Evolutionary conservation across 2,113 vertebrate genomes (phyloP).

Genomic region (Syngnathoides biaculeatus): DNA sequence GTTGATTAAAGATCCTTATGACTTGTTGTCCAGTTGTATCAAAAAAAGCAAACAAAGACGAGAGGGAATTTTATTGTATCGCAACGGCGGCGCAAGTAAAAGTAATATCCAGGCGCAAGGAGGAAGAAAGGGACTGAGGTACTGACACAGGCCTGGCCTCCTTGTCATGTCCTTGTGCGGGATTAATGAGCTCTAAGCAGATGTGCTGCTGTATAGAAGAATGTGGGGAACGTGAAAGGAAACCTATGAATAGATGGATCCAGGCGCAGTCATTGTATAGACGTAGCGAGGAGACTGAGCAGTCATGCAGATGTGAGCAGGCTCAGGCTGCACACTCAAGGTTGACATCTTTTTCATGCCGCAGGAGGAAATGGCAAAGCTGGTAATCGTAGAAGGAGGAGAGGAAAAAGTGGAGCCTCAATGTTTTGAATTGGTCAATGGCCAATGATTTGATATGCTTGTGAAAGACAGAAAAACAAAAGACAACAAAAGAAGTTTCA

Average conservation of each 20-base stretch:
- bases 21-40: slow-evolving; percentile 27
- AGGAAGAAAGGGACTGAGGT: slow-evolving; percentile 33
- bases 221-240: slow-evolving; percentile 46
- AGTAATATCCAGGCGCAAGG: slow-evolving; percentile 32
- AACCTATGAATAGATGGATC: slow-evolving; percentile 17
- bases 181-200: slow-evolving; percentile 62
- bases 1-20: slow-evolving; percentile 36
- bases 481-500: slow-evolving; percentile 14
- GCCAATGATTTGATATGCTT: slow-evolving; percentile 58
- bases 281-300: slow-evolving; percentile 22
- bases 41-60: slow-evolving; percentile 26
- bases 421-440: slow-evolving; percentile 37
- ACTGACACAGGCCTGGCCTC: slow-evolving; percentile 49
- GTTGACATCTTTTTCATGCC: slow-evolving; percentile 42
- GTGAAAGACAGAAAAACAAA: slow-evolving; percentile 34
- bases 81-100: slow-evolving; percentile 19
- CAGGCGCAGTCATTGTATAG: slow-evolving; percentile 4
- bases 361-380: slow-evolving; percentile 41
- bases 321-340: slow-evolving; percentile 21
- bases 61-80: slow-evolving; percentile 21
- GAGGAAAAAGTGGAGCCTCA: slow-evolving; percentile 29
- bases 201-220: slow-evolving; percentile 32
- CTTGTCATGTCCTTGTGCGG: slow-evolving; percentile 63
- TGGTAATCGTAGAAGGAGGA: slow-evolving; percentile 12
- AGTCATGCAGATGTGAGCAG: slow-evolving; percentile 22